Percentiles rank a stretch among this genome's conserved stretches.
phyloP scores from a whole-genome alignment of 1,140 invertebrate species.

The Cotesia typhae region DNA sequence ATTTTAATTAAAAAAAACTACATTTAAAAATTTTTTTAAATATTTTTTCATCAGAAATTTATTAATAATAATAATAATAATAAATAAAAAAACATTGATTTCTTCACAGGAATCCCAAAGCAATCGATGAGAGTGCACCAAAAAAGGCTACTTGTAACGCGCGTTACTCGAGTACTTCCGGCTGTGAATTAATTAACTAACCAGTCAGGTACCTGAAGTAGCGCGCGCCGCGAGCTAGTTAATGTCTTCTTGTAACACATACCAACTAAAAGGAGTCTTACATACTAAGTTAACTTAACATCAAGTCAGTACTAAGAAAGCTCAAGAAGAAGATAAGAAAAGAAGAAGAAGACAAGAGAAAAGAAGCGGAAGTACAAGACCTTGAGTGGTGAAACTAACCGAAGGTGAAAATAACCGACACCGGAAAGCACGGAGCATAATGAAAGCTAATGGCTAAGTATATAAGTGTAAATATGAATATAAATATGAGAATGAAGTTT shows the following conservation, averaged over 20 bases:
- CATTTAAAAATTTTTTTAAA: too few relatives aligned
- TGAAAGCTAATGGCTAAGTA: too few relatives aligned
- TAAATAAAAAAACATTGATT: neutral
- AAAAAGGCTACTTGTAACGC: conserved; percentile 65
- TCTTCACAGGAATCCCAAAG: neutral
- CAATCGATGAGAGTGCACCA: neutral
- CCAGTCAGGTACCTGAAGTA: conserved; percentile 98
- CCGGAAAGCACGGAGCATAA: conserved; percentile 28
- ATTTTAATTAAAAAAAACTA: too few relatives aligned
- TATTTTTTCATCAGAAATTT: too few relatives aligned
- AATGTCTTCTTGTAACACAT: conserved; percentile 28
- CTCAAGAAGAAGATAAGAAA: neutral
- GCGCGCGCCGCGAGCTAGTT: conserved; percentile 79
- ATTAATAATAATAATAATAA: too few relatives aligned
- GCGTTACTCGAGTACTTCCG: conserved; percentile 79
- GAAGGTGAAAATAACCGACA: neutral
- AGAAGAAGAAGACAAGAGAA: neutral
- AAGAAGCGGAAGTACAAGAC: conserved; percentile 7
- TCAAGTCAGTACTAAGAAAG: conserved; percentile 8
- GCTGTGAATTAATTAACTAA: conserved; percentile 69
- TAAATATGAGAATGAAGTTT: too few relatives aligned
- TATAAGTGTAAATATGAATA: too few relatives aligned
- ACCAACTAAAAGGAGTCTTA: neutral
- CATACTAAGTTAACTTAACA: neutral
- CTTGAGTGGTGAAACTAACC: neutral